Conservation (phyloP, 2,888 invertebrate species). For the Phengaris alcon region DNA sequence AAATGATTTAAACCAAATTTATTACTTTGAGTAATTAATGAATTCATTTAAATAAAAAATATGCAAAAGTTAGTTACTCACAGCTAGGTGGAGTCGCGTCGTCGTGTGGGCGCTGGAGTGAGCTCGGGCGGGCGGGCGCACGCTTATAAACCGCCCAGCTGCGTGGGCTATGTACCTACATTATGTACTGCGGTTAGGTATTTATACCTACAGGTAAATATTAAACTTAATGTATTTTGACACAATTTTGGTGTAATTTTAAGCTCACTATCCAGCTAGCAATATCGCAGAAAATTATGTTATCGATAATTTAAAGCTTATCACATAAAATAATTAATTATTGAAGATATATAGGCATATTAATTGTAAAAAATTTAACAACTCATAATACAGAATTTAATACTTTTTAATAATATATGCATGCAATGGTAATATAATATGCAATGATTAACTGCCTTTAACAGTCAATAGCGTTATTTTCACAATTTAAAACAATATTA, state of each 20-base stretch:
- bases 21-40: neutral
- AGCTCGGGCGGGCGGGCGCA: conserved; percentile 60
- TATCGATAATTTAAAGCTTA: too few relatives aligned
- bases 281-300: too few relatives aligned
- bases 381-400: too few relatives aligned
- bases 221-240: conserved; percentile 30
- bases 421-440: too few relatives aligned
- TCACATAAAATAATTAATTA: too few relatives aligned
- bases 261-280: too few relatives aligned
- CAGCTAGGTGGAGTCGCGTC: conserved; percentile 37
- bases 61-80: conserved; percentile 23
- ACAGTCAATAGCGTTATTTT: neutral
- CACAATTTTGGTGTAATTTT: too few relatives aligned
- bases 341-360: too few relatives aligned
- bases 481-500: neutral
- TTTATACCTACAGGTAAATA: neutral
- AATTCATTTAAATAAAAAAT: neutral
- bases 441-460: too few relatives aligned
- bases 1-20: neutral
- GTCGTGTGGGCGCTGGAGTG: conserved; percentile 51
- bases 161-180: conserved; percentile 28
- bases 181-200: neutral
- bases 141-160: conserved; percentile 63
- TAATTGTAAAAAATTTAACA: too few relatives aligned
- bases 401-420: too few relatives aligned